These are phyloP conservation scores for Mustelus asterias DNA, from an alignment of 2,113 vertebrate genomes.

Conservation along the genomic window DNA sequence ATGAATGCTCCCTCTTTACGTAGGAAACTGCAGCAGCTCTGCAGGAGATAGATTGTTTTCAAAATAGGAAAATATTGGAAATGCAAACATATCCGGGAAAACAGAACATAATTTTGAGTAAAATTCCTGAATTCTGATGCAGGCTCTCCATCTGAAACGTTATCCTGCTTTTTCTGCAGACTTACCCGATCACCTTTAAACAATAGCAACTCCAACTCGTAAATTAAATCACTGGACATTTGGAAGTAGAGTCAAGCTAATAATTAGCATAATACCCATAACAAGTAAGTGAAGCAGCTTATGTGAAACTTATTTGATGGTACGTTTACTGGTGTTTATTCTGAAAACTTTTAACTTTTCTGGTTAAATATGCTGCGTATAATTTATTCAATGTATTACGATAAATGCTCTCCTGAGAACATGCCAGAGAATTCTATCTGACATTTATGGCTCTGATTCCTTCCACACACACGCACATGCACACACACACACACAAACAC, in stretches of 20 bases:
- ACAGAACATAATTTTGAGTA: neutral
- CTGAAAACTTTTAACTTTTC: neutral
- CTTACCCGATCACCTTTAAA: neutral
- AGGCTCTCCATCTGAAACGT: too few species aligned
- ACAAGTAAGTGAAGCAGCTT: neutral
- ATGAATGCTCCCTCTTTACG: neutral
- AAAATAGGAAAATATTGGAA: neutral
- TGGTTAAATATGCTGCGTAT: neutral
- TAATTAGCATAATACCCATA: neutral
- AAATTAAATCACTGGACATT: neutral
- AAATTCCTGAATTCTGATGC: neutral
- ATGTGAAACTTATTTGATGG: neutral
- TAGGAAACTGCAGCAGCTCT: neutral
- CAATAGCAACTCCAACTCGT: neutral
- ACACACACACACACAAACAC: too few species aligned
- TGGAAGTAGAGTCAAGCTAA: neutral
- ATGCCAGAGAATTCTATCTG: too few species aligned
- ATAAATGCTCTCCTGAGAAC: neutral
- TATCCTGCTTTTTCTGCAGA: neutral
- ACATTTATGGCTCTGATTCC: too few species aligned
- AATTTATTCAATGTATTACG: neutral
- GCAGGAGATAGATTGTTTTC: neutral
- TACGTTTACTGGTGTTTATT: neutral
- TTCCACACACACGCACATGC: too few species aligned
- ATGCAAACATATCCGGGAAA: neutral